Base-by-base conservation (phyloP, 2,113 vertebrate genomes). In the Cacatua alba region DNA sequence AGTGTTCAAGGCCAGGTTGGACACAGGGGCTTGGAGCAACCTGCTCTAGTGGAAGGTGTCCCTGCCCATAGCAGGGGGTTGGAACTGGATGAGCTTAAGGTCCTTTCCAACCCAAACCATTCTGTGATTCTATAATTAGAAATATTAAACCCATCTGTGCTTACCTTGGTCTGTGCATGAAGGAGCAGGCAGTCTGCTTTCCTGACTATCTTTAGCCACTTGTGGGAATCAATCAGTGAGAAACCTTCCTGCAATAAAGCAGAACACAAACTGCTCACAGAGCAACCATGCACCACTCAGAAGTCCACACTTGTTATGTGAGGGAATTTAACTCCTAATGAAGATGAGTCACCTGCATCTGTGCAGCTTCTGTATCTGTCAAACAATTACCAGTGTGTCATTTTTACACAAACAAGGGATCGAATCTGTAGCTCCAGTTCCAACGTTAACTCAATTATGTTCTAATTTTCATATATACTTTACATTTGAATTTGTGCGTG, bases 111-210 rank as follows among this genome's bases (percentile, higher is more conserved):
- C 33, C 21, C 57, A 59, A 59, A 59, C 13, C 57, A 24, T n/a
- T 15, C 57, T 35, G 33, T 23, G 57, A 59, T 59, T 35, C 33
- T n/a, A 16, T 31, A 17, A 55, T 17, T 17, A 43, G 39, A 28
- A 72, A 48, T 26, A 35, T 2, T 59, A 20, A 31, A 60, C 72
- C 65, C 31, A 82, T 9, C 29, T 70, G 16, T 46, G 31, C 96
- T 92, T 96, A 98, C 99, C 98, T 98, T 98, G 64, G 97, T 53
- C 35, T 97, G 98, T 29, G 98, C 98, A 76, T 86, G 97, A 91
- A 99, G 98, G 74, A 99, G 97, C 75, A 99, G 97, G 94, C 98
- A 99, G 86, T 99, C 99, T 87, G 96, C 95, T 91, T 97, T 99
- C 87, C 98, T 98, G 33, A 98, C 98, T 75, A 99, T 96, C 97